Evolutionary conservation across 92 coral and sea anemone species (phyloP), one percentile per base, ranked within the genome.

Genomic region (Paramuricea clavata): DNA sequence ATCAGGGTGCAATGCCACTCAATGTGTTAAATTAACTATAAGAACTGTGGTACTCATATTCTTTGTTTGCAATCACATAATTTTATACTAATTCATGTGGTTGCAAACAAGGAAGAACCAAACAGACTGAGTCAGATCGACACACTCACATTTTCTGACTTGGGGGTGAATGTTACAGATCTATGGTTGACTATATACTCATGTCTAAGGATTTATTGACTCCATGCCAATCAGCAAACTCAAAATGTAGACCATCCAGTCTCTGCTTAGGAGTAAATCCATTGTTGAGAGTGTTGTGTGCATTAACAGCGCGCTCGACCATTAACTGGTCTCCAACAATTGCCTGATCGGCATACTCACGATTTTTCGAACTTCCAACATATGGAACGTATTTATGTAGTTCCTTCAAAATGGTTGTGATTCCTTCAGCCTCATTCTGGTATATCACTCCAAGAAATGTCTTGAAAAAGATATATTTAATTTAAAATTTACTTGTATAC

Each of bases 141-240:
- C n/a, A n/a, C n/a, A n/a, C n/a, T n/a, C n/a, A n/a, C n/a, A n/a
- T n/a, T n/a, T n/a, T n/a, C n/a, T n/a, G n/a, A n/a, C n/a, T n/a
- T n/a, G n/a, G n/a, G n/a, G n/a, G n/a, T n/a, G n/a, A n/a, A n/a
- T n/a, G n/a, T n/a, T 61, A 30, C 31, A 61, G 2, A 61, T 17
- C 7, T 8, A 47, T 8, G 13, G 54, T 10, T 2, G 19, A 6
- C 54, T 36, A 17, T 17, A 12, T 67, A 81, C 85, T 35, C 28
- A 87, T 88, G 69, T 90, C 91, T 26, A 78, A 82, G 50, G 88
- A 76, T 49, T 91, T 91, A 81, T 87, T 91, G 9, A 81, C 91
- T 61, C 81, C 88, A 78, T 87, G 91, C 93, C 91, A 91, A 81
- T 87, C 93, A 2, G 93, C 91, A 17, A 91, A 75, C 60, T 91